Evolutionary conservation across 2,888 invertebrate genomes (phyloP).

Genomic region (Galeruca laticollis): DNA sequence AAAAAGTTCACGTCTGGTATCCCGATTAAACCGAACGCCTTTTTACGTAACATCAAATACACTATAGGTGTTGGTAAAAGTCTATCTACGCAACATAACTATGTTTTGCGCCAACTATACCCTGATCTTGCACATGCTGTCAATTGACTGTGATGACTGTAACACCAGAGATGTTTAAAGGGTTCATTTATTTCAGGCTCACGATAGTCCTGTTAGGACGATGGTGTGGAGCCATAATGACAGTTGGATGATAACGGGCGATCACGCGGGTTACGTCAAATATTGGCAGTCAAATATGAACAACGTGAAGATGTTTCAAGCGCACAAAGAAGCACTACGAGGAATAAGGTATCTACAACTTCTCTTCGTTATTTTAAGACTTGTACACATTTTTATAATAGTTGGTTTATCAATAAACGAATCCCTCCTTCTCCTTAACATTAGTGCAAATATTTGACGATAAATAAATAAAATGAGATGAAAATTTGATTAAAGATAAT

Average conservation of each 20-base stretch:
- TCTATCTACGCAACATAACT: too few relatives aligned
- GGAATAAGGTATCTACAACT: slow-evolving; percentile 89
- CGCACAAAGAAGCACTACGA: slow-evolving; percentile 99
- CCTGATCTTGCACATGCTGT: too few relatives aligned
- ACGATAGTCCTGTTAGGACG: slow-evolving; percentile 97
- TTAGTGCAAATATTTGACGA: slow-evolving; percentile 55
- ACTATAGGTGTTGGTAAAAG: too few relatives aligned
- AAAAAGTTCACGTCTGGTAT: too few relatives aligned
- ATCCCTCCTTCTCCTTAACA: slow-evolving; percentile 61
- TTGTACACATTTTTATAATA: slow-evolving; percentile 60
- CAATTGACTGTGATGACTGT: too few relatives aligned
- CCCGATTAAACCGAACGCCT: too few relatives aligned
- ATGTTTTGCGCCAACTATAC: too few relatives aligned
- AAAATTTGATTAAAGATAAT: slow-evolving; percentile 26
- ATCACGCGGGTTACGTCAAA: slow-evolving; percentile 98
- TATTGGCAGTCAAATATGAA: slow-evolving; percentile 99
- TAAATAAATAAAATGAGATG: slow-evolving; percentile 45
- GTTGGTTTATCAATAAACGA: slow-evolving; percentile 63
- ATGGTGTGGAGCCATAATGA: slow-evolving; percentile 99
- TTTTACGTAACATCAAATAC: too few relatives aligned
- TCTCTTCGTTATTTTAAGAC: slow-evolving; percentile 63
- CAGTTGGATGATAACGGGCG: slow-evolving; percentile 99
- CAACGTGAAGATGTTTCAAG: slow-evolving; percentile 99
- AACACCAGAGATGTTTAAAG: too few relatives aligned
- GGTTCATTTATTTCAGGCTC: slow-evolving; percentile 85